Conservation (phyloP, 2,797 vertebrate genomes). For the Semaprochilodus insignis region DNA sequence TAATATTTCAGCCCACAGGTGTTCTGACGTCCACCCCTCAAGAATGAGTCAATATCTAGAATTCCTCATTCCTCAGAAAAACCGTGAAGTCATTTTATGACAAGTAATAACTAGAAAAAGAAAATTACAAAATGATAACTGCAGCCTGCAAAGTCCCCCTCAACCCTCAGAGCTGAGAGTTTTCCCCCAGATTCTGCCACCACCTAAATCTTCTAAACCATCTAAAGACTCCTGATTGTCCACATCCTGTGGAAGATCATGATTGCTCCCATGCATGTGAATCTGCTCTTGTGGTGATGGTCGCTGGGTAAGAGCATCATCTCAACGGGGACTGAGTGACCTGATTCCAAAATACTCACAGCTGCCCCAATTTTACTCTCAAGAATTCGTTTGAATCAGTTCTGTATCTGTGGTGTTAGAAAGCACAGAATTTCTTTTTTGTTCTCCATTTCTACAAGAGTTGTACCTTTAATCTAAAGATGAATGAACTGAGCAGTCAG, state of each 20-base stretch:
- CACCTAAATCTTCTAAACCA: neutral
- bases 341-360: slow-evolving; percentile 56
- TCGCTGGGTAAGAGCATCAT: slow-evolving; percentile 23
- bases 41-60: too few species aligned
- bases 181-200: neutral
- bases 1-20: too few species aligned
- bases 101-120: too few species aligned
- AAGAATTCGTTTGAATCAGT: slow-evolving; percentile 40
- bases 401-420: neutral
- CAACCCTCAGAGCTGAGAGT: neutral
- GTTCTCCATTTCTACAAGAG: neutral
- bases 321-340: slow-evolving; percentile 43
- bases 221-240: neutral
- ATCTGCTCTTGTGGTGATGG: slow-evolving; percentile 21
- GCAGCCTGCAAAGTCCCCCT: too few species aligned
- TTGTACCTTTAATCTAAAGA: neutral
- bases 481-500: neutral
- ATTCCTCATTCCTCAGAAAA: too few species aligned
- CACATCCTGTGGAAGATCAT: neutral
- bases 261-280: neutral
- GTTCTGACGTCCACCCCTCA: too few species aligned
- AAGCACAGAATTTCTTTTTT: neutral
- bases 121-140: too few species aligned
- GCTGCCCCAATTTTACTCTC: slow-evolving; percentile 43
- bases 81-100: too few species aligned